phyloP scores from a whole-genome alignment of 1,140 invertebrate species.

The Megalonaias nervosa region DNA sequence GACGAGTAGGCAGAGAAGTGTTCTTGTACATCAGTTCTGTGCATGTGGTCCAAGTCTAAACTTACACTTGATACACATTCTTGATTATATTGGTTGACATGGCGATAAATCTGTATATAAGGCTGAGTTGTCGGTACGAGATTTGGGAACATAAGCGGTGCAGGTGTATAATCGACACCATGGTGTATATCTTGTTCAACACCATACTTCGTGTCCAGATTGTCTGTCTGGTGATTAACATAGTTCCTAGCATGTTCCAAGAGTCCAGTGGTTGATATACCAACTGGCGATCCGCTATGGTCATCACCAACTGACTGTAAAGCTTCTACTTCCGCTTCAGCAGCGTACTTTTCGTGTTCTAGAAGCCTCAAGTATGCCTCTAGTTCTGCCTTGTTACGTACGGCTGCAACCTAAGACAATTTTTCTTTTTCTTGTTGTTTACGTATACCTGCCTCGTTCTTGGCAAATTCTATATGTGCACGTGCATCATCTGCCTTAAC shows the following conservation, averaged over 20 bases:
- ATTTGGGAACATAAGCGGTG: too few species aligned
- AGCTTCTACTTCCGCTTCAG: slow-evolving; percentile 5
- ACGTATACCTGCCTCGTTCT: not conserved
- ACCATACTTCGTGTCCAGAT: too few species aligned
- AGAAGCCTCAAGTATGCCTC: not conserved
- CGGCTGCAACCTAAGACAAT: not conserved
- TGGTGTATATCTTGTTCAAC: too few species aligned
- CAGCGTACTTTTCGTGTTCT: not conserved
- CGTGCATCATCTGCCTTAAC: not conserved
- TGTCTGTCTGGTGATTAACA: not conserved
- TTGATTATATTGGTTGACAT: too few species aligned
- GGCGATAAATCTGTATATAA: too few species aligned
- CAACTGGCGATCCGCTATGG: too few species aligned
- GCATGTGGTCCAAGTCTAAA: too few species aligned
- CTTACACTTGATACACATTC: too few species aligned
- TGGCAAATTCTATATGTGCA: not conserved
- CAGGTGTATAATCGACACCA: too few species aligned
- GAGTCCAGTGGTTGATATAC: not conserved
- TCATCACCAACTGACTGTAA: not conserved
- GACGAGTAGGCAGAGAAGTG: too few species aligned
- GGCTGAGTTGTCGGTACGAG: too few species aligned
- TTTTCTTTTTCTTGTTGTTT: not conserved
- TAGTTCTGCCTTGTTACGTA: not conserved
- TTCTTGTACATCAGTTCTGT: too few species aligned
- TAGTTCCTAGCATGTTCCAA: not conserved